Base-by-base conservation (phyloP, 1,140 invertebrate genomes). In the Diabrotica undecimpunctata region DNA sequence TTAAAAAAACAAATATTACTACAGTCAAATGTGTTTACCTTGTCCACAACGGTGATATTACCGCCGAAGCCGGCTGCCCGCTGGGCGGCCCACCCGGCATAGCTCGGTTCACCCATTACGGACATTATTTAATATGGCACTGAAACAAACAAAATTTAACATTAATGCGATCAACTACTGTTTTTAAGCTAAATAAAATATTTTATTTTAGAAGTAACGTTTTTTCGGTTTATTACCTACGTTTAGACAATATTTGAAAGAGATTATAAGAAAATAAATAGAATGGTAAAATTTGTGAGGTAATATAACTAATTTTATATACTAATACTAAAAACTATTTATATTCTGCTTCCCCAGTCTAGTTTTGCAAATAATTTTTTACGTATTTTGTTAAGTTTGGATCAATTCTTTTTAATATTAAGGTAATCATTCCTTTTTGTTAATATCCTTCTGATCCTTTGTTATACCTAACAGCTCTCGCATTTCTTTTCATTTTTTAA, bases 11-110 rank as follows among this genome's bases (percentile, higher is more conserved):
- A 25, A 25, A 25, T 25, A 25, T 25, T 25, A 25, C 1, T 25
- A 25, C 25, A 25, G 25, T 25, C 1, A 25, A 25, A 25, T 25
- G 25, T 25, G 25, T 25, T 46, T 46, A 46, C 41, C 69, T 83
- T 88, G 78, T 91, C 90, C n/a, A 88, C 88, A 56, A 91, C 87
- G 14, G 88, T 90, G 51, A 85, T 77, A 75, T 92, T 92, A 67
- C 70, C 68, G 41, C 67, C 69, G 46, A 69, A 68, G 54, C 67
- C 68, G 51, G 64, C 63, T 13, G 69, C 65, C 25, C 66, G 46
- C 54, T 71, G 71, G n/a, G 66, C 68, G 6, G 65, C 65, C 73
- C 73, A 74, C 37, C 66, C 58, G 54, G 77, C 77, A 64, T 74
- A 79, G 63, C 74, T 78, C 50, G 82, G 81, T 61, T 80, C 80